A percentile compares a stretch with the other conserved stretches of the same genome.
phyloP scores from a whole-genome alignment of 2,113 vertebrate genomes.

The Diglossa brunneiventris region DNA sequence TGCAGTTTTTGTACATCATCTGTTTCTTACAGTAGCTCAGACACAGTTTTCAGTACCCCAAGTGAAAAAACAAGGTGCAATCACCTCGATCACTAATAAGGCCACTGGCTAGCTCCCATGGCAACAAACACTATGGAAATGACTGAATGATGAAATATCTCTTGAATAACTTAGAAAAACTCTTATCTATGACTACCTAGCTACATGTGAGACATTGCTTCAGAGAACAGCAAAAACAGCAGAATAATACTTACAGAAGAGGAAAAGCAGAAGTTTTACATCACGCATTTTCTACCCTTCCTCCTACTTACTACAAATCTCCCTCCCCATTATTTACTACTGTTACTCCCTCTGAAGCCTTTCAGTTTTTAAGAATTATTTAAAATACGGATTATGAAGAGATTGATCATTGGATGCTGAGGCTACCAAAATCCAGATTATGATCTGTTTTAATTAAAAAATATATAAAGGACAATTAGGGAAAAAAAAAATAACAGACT shows the following conservation, averaged over 20 bases:
- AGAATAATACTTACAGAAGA: not conserved
- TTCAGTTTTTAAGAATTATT: not conserved
- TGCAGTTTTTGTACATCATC: not conserved
- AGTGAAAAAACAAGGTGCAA: not conserved
- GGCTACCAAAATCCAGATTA: not conserved
- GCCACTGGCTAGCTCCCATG: not conserved
- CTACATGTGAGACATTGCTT: not conserved
- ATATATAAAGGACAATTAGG: not conserved
- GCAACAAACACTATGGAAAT: constrained; percentile 25
- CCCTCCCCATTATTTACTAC: not conserved
- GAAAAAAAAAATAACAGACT: not conserved
- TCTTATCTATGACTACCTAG: not conserved
- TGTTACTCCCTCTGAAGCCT: not conserved
- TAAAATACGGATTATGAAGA: not conserved
- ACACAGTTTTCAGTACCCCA: not conserved
- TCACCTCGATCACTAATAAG: not conserved
- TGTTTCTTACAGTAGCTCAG: not conserved
- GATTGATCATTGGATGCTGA: not conserved
- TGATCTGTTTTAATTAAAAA: not conserved
- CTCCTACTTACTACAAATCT: not conserved
- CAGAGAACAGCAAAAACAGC: not conserved
- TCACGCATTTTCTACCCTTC: not conserved
- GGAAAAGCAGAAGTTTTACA: not conserved
- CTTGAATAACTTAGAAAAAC: not conserved
- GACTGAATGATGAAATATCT: not conserved